Conservation (phyloP, 2,888 invertebrate genomes). For the Coenonympha glycerion region DNA sequence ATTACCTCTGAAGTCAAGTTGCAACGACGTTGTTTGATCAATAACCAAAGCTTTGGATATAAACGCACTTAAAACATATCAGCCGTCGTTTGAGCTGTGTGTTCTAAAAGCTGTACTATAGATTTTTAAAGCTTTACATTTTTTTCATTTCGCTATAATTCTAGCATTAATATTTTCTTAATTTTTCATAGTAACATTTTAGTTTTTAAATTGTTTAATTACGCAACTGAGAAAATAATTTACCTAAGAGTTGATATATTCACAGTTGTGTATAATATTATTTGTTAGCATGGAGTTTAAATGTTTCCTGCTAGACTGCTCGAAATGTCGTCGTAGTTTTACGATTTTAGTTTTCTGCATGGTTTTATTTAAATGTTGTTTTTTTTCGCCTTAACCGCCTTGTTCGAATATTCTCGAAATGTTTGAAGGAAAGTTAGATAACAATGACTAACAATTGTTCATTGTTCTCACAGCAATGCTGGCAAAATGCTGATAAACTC, state of each 20-base stretch:
- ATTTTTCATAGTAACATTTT: conserved; percentile 63
- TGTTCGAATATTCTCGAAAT: conserved; percentile 32
- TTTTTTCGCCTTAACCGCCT: conserved; percentile 42
- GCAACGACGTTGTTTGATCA: conserved; percentile 55
- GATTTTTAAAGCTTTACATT: conserved; percentile 64
- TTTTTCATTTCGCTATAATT: conserved; percentile 59
- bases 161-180: conserved; percentile 54
- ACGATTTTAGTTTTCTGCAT: conserved; percentile 49
- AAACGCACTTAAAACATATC: conserved; percentile 49
- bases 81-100: conserved; percentile 61
- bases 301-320: conserved; percentile 63
- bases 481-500: neutral
- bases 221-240: conserved; percentile 17
- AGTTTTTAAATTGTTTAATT: conserved; percentile 30
- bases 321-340: conserved; percentile 53
- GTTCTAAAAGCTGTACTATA: conserved; percentile 64
- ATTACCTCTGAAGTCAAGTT: conserved; percentile 72
- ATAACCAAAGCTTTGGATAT: conserved; percentile 66
- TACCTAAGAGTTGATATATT: conserved; percentile 12
- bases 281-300: conserved; percentile 60
- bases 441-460: neutral
- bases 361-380: conserved; percentile 58
- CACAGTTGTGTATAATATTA: conserved; percentile 36
- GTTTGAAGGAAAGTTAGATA: neutral
- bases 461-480: too few species aligned